Evolutionary conservation across 2,888 invertebrate genomes (phyloP).

Genomic region (Metellina segmentata): DNA sequence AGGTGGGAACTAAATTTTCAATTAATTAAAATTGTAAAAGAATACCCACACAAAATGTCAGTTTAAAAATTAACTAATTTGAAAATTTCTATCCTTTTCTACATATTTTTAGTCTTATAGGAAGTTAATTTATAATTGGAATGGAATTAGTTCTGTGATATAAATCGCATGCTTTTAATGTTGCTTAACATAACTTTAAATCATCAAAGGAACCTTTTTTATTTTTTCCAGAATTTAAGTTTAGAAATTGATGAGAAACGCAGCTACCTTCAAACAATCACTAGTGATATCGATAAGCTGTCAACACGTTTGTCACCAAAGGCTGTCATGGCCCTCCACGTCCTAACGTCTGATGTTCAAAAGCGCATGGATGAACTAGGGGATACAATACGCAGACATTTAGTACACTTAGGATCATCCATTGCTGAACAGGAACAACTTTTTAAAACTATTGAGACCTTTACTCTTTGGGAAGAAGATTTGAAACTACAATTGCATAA

Average conservation of each 20-base stretch:
- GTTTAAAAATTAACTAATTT: too few species aligned
- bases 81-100: too few species aligned
- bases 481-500: conserved; percentile 81
- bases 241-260: conserved; percentile 64
- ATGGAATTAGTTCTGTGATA: too few species aligned
- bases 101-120: too few species aligned
- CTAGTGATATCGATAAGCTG: conserved; percentile 64
- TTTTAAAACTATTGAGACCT: conserved; percentile 73
- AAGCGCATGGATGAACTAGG: conserved; percentile 70
- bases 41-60: too few species aligned
- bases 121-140: too few species aligned
- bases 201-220: too few species aligned
- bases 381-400: conserved; percentile 49
- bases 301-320: conserved; percentile 69
- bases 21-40: too few species aligned
- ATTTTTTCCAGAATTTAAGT: conserved; percentile 37
- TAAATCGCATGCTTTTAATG: too few species aligned
- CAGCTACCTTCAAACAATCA: conserved; percentile 39
- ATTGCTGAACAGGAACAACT: conserved; percentile 93
- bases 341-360: conserved; percentile 67
- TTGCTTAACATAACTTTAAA: too few species aligned
- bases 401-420: conserved; percentile 80
- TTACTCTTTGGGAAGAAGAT: conserved; percentile 72
- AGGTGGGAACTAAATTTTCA: too few species aligned
- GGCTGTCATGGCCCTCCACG: conserved; percentile 68